Evolutionary conservation across 1,140 invertebrate genomes (phyloP).

Genomic region (Tetramorium parvispinum): DNA sequence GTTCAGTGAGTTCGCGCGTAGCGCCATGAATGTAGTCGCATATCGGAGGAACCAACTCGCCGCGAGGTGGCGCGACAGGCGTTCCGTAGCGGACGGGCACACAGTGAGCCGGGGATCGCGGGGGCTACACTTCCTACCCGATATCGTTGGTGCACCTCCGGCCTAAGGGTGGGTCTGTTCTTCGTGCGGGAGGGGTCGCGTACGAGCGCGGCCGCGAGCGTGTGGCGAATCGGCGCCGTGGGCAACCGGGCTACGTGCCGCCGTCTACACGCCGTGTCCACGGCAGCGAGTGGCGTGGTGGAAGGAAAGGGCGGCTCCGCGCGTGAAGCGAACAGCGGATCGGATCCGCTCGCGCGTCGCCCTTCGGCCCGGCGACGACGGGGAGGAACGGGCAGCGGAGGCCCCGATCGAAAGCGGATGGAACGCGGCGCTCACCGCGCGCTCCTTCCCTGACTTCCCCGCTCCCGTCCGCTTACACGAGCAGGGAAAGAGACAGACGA

Average conservation of each 20-base stretch:
- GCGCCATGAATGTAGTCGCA: too few species aligned
- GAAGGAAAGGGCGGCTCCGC: slow-evolving; percentile 12
- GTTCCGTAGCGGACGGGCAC: too few species aligned
- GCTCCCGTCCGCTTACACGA: slow-evolving; percentile 48
- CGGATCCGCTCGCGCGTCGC: background rate
- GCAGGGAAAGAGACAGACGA: background rate
- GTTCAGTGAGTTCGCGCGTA: too few species aligned
- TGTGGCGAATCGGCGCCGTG: slow-evolving; percentile 38
- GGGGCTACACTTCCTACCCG: background rate
- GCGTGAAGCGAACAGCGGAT: background rate
- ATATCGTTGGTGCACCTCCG: slow-evolving; percentile 45
- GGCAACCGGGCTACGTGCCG: background rate
- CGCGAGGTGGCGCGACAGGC: too few species aligned
- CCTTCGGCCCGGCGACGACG: background rate
- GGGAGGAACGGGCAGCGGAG: background rate
- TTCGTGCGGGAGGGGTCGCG: slow-evolving; percentile 74
- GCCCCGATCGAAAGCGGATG: slow-evolving; percentile 63
- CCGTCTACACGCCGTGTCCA: background rate
- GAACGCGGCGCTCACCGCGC: slow-evolving; percentile 57
- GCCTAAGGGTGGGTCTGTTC: slow-evolving; percentile 76
- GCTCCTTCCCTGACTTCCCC: slow-evolving; percentile 72
- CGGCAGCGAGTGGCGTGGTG: background rate
- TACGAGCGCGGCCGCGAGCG: slow-evolving; percentile 56
- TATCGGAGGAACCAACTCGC: too few species aligned
- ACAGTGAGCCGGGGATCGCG: background rate